Conservation (phyloP, 2,888 invertebrate species). For the Drosophila macrospina region DNA sequence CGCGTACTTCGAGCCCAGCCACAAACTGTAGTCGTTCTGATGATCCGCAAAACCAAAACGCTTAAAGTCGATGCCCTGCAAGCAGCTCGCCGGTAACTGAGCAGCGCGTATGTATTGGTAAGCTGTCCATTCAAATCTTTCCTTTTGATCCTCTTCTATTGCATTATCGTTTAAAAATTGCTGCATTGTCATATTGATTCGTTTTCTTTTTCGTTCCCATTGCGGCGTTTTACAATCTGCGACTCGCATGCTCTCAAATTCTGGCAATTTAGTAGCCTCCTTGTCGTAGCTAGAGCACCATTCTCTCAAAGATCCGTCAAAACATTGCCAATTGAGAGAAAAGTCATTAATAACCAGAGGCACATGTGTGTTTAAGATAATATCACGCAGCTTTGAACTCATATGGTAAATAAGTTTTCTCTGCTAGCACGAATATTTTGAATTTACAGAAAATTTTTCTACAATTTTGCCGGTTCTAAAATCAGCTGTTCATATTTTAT, state of each 20-base stretch:
- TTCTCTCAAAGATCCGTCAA: slow-evolving; percentile 68
- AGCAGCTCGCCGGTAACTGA: slow-evolving; percentile 74
- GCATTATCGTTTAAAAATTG: slow-evolving; percentile 87
- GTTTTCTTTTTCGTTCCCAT: slow-evolving; percentile 92
- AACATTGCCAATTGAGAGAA: slow-evolving; percentile 78
- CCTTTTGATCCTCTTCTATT: slow-evolving; percentile 10
- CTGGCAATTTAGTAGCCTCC: slow-evolving; percentile 16
- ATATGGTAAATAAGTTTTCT: slow-evolving; percentile 17
- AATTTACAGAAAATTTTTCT: slow-evolving; percentile 3
- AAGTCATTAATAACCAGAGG: slow-evolving; percentile 82
- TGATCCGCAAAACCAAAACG: slow-evolving; percentile 90
- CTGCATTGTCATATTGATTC: slow-evolving; percentile 87
- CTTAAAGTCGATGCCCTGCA: slow-evolving; percentile 88
- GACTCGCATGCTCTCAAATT: slow-evolving; percentile 76
- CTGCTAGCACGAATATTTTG: background rate
- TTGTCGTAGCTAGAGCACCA: slow-evolving; percentile 80
- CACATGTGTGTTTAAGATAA: slow-evolving; percentile 81
- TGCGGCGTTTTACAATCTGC: slow-evolving; percentile 87
- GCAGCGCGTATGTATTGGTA: slow-evolving; percentile 79
- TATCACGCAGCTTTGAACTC: slow-evolving; percentile 64
- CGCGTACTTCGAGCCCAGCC: slow-evolving; percentile 94
- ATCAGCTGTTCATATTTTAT: slow-evolving; percentile 21
- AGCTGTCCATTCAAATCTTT: slow-evolving; percentile 75
- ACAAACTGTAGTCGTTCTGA: slow-evolving; percentile 92
- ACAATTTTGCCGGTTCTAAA: slow-evolving; percentile 7